A percentile compares a stretch with the other conserved stretches of the same genome.
These are phyloP conservation scores for Lagenorhynchus albirostris DNA, from an alignment of 2,113 vertebrate species.

Conservation along the genomic window DNA sequence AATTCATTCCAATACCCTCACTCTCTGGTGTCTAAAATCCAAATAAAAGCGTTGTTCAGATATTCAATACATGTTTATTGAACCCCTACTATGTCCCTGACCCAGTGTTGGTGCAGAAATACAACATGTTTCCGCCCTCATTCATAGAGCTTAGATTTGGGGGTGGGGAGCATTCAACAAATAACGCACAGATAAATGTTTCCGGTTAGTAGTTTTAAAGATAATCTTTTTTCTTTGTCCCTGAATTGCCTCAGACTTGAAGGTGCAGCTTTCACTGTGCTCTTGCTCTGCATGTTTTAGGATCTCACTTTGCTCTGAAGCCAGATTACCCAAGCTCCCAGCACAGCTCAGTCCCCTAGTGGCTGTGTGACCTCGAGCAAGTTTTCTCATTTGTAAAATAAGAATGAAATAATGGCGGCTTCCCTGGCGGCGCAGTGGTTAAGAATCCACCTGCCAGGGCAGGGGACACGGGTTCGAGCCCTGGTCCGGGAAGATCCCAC, in stretches of 20 bases:
- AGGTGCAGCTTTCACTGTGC: background rate
- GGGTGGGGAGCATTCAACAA: background rate
- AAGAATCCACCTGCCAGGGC: too few relatives aligned
- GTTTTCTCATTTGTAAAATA: background rate
- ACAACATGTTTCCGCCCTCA: background rate
- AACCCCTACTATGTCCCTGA: background rate
- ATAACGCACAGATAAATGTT: background rate
- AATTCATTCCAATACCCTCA: background rate
- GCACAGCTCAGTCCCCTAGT: background rate
- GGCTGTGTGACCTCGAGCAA: background rate
- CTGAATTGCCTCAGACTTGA: background rate
- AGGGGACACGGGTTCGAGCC: too few relatives aligned
- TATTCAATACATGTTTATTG: background rate
- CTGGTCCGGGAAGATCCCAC: too few relatives aligned
- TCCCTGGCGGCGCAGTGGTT: too few relatives aligned
- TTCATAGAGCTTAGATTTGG: background rate
- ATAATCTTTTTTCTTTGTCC: background rate
- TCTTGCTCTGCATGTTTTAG: background rate
- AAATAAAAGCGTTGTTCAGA: background rate
- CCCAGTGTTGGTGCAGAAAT: background rate
- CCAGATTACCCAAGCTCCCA: background rate
- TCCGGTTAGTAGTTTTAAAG: background rate
- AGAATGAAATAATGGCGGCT: background rate
- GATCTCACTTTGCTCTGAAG: background rate
- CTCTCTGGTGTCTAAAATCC: background rate